Percentiles rank a stretch among this genome's conserved stretches.
Conservation (phyloP, 2,113 vertebrate species). For the Gulo gulo region DNA sequence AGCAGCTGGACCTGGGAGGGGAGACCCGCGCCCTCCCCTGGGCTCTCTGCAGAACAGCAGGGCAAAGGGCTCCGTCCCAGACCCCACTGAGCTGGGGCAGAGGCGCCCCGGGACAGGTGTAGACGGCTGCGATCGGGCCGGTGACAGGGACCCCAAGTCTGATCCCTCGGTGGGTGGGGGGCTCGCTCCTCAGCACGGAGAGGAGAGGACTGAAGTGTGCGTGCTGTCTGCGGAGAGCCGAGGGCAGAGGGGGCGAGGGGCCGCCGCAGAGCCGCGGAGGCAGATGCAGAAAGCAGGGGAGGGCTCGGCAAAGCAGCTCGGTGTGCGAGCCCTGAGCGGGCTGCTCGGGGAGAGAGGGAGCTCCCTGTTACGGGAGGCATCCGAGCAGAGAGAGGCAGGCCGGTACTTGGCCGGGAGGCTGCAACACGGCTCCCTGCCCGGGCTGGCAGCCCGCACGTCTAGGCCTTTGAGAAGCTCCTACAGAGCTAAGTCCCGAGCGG, state of each 20-base stretch:
- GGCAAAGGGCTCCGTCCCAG: neutral
- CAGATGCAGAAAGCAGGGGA: neutral
- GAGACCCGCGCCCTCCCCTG: slow-evolving; percentile 21
- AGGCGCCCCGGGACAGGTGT: neutral
- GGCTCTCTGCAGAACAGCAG: neutral
- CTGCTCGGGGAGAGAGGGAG: neutral
- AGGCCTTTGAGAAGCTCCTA: neutral
- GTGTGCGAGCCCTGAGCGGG: neutral
- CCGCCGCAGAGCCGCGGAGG: neutral
- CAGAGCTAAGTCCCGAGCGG: neutral
- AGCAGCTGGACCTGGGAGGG: neutral
- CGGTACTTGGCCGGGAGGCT: neutral
- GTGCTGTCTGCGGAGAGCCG: neutral
- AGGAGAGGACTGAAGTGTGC: neutral
- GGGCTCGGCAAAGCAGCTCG: neutral
- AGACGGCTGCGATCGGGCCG: neutral
- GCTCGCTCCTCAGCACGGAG: neutral
- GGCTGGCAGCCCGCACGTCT: neutral
- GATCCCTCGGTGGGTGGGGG: neutral
- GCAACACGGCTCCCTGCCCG: neutral
- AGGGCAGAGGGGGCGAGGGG: slow-evolving; percentile 22
- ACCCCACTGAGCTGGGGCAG: neutral
- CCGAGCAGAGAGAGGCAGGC: slow-evolving; percentile 29
- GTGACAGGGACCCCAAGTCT: neutral
- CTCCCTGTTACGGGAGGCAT: slow-evolving; percentile 26